These are phyloP conservation scores for Limosa lapponica DNA, from an alignment of 2,797 vertebrate species.

Conservation along the genomic window DNA sequence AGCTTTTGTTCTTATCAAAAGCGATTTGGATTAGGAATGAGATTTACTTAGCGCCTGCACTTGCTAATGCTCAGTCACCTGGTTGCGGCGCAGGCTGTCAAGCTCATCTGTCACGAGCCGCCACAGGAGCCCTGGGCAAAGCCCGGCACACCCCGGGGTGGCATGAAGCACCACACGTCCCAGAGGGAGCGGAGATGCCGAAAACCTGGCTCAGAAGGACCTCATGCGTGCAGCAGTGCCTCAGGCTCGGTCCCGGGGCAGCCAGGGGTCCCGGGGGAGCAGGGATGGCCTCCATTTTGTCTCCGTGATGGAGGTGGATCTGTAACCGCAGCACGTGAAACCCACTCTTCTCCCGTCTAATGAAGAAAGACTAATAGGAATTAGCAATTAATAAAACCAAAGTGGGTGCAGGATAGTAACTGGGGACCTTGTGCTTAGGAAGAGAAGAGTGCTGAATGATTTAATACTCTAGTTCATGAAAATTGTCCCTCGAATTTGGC, in stretches of 20 bases:
- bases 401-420: not conserved
- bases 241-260: fast-evolving
- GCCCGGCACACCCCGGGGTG: fast-evolving
- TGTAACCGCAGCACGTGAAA: fast-evolving
- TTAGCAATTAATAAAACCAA: not conserved
- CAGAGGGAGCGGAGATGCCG: fast-evolving
- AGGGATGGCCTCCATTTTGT: fast-evolving
- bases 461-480: not conserved
- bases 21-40: constrained; percentile 66
- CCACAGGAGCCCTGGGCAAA: not conserved
- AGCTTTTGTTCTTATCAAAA: constrained; percentile 80
- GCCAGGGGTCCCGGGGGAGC: fast-evolving
- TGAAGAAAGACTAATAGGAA: not conserved
- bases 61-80: constrained; percentile 4
- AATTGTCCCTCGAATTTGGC: not conserved
- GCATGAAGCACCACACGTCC: fast-evolving
- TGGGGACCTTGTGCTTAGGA: fast-evolving
- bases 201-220: not conserved
- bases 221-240: fast-evolving
- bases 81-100: not conserved
- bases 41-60: not conserved
- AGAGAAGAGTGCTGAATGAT: not conserved
- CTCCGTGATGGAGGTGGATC: not conserved
- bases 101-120: not conserved
- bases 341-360: not conserved